Evolutionary conservation across 2,888 invertebrate genomes (phyloP).

Genomic region (Patella depressa): DNA sequence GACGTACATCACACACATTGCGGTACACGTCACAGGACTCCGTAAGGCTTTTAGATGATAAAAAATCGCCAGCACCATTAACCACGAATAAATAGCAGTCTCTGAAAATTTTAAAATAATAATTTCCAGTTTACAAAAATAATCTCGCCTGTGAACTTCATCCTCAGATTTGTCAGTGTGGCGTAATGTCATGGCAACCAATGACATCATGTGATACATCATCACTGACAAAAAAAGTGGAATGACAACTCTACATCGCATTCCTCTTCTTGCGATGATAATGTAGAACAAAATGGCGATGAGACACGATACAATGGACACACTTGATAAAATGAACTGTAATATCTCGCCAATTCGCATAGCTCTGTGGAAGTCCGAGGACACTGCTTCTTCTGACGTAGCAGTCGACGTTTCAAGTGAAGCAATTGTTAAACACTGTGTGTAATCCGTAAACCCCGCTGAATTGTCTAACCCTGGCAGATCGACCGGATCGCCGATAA

Average conservation of each 20-base stretch:
- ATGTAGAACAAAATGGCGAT: slow-evolving; percentile 20
- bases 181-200: slow-evolving; percentile 20
- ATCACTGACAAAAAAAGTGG: slow-evolving; percentile 21
- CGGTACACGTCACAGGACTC: background rate
- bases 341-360: slow-evolving; percentile 2
- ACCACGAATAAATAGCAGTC: slow-evolving; percentile 21
- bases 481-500: background rate
- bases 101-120: slow-evolving; percentile 15
- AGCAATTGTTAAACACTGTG: background rate
- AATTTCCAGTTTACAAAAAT: slow-evolving; percentile 7
- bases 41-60: slow-evolving; percentile 11
- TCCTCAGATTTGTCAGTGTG: slow-evolving; percentile 15
- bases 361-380: background rate
- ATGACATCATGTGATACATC: slow-evolving; percentile 15
- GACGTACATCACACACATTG: background rate
- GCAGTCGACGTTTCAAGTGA: background rate
- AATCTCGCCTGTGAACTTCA: slow-evolving; percentile 5
- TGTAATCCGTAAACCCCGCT: slow-evolving; percentile 19
- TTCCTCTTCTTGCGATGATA: slow-evolving; percentile 15
- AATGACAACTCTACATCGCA: slow-evolving; percentile 19
- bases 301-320: background rate
- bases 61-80: slow-evolving; percentile 20
- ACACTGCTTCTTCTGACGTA: background rate
- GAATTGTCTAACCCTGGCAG: background rate
- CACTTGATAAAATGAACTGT: background rate